Evolutionary conservation across 1,140 invertebrate genomes (phyloP).

Genomic region (Sminthurinus signatus): DNA sequence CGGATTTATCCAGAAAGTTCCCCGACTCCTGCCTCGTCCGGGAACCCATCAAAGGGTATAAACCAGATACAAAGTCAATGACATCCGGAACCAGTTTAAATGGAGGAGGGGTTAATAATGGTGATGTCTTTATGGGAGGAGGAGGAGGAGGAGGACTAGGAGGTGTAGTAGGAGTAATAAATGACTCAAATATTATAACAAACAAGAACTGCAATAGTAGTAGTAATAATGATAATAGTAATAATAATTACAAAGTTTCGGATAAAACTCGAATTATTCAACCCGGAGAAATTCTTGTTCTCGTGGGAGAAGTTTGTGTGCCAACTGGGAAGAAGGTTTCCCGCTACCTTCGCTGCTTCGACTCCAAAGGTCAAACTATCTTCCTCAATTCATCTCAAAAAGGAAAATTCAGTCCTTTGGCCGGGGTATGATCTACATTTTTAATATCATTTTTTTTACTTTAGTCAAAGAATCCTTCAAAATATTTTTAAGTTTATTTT

Average conservation of each 20-base stretch:
- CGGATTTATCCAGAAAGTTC: conserved; percentile 67
- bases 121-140: no score
- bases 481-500: no score
- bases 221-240: no score
- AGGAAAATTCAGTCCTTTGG: conserved; percentile 81
- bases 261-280: conserved; percentile 65
- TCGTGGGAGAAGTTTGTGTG: conserved; percentile 61
- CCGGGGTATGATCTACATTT: no score
- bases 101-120: not conserved
- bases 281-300: conserved; percentile 72
- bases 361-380: conserved; percentile 73
- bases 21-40: conserved; percentile 75
- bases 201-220: no score
- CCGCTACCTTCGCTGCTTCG: conserved; percentile 64
- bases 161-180: no score
- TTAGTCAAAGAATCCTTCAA: no score
- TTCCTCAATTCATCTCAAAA: conserved; percentile 75
- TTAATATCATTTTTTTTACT: no score
- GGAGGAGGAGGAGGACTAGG: not conserved
- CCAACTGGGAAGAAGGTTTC: conserved; percentile 45
- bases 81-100: not conserved
- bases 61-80: conserved; percentile 34
- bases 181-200: conserved; percentile 7
- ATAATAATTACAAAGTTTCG: conserved; percentile 43
- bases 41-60: conserved; percentile 73